These are phyloP conservation scores for Furcifer pardalis DNA, from an alignment of 2,797 vertebrate genomes.

Conservation along the genomic window DNA sequence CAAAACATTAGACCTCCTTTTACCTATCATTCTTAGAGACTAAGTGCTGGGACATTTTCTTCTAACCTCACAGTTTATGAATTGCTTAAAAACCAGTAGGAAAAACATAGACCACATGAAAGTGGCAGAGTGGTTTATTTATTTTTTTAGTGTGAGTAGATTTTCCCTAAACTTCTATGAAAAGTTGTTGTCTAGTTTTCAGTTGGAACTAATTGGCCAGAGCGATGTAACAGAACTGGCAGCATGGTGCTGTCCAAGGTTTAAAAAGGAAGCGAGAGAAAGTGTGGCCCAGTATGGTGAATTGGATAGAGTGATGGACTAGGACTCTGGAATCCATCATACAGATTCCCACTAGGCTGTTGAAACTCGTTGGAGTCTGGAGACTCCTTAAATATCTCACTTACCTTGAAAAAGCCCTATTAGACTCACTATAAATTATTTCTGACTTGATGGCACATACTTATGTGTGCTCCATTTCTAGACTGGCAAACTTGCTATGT, in stretches of 20 bases:
- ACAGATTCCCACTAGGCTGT: too few relatives aligned
- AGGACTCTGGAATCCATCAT: too few relatives aligned
- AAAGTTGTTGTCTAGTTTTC: not conserved
- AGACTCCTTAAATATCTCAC: too few relatives aligned
- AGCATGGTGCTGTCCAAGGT: not conserved
- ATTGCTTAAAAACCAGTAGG: too few relatives aligned
- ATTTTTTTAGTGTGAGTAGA: not conserved
- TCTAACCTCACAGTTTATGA: not conserved
- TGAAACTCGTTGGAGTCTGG: too few relatives aligned
- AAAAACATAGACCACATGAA: not conserved
- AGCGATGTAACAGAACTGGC: too few relatives aligned
- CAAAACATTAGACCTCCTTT: constrained; percentile 32
- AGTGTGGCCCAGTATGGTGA: too few relatives aligned
- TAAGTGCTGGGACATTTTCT: not conserved
- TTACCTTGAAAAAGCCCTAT: too few relatives aligned
- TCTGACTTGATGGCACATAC: not conserved
- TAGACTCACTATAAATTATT: too few relatives aligned
- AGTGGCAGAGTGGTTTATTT: not conserved
- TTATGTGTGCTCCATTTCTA: not conserved
- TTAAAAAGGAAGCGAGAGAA: not conserved
- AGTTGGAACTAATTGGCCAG: too few relatives aligned
- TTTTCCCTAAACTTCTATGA: not conserved
- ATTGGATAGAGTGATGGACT: too few relatives aligned
- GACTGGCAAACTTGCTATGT: not conserved
- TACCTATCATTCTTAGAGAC: not conserved